These are phyloP conservation scores for Planiliza haematocheilus DNA, from an alignment of 2,113 vertebrate species.

Conservation along the genomic window DNA sequence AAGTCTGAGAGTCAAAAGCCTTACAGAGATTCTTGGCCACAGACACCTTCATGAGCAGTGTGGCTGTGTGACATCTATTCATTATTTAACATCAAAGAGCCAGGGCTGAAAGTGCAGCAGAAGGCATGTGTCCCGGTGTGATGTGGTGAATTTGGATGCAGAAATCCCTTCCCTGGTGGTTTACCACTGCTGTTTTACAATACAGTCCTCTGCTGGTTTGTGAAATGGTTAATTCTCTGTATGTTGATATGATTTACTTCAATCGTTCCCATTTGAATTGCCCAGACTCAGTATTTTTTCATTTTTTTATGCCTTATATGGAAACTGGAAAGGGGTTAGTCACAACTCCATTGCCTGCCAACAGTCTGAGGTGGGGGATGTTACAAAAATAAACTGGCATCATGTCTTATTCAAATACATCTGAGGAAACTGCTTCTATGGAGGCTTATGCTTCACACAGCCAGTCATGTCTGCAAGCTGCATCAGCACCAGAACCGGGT, in stretches of 20 bases:
- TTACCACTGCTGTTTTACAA: constrained; percentile 10
- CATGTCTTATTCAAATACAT: constrained; percentile 75
- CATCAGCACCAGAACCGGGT: constrained; percentile 56
- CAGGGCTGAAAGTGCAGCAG: background rate
- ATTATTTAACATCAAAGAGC: constrained; percentile 58
- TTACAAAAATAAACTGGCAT: constrained; percentile 75
- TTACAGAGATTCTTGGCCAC: constrained; percentile 28
- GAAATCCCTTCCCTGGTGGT: constrained; percentile 13
- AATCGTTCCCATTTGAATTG: constrained; percentile 25
- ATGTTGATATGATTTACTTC: constrained; percentile 28
- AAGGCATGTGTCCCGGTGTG: constrained; percentile 21
- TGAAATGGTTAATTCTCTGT: constrained; percentile 11
- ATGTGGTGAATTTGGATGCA: constrained; percentile 39
- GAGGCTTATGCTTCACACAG: constrained; percentile 45
- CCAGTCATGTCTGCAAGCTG: constrained; percentile 34
- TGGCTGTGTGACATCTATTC: constrained; percentile 29
- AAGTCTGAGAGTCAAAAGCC: constrained; percentile 31
- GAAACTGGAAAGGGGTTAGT: constrained; percentile 60
- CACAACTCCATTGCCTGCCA: constrained; percentile 61
- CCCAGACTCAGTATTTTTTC: constrained; percentile 14
- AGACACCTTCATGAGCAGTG: constrained; percentile 28
- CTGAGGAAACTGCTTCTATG: constrained; percentile 53
- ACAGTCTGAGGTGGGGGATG: constrained; percentile 58
- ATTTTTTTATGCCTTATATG: constrained; percentile 27
- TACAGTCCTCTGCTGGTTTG: background rate